Base-by-base conservation (phyloP, 2,113 vertebrate species). In the Synodontis membranacea region DNA sequence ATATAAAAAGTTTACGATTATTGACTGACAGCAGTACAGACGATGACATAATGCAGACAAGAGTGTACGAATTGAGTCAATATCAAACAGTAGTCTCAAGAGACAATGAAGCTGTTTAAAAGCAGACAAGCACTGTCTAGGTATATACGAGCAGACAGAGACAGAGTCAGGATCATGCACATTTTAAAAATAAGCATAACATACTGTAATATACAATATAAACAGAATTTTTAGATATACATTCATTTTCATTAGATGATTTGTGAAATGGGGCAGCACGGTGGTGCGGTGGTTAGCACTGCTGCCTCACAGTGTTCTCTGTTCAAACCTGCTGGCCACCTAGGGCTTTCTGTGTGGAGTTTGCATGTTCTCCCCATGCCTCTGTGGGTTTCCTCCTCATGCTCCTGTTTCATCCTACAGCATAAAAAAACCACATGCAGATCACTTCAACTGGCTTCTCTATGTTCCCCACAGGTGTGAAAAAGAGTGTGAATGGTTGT, bases 41-140 rank as follows among this genome's bases (percentile, higher is more conserved):
- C 5, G 5, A 80, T 80, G 78, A 80, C 78, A 42, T 58, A 58
- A 80, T 58, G 19, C 78, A 58, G 78, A 80, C 52, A 80, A 21
- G 52, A 56, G 50, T 56, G 21, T 56, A 39, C 78, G 39, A 56
- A 78, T n/a, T 48, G n/a, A 80, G 34, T 80, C 78, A 80, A 80
- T 58, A 28, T 3, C 19, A 80, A 58, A 80, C 19, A 80, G 58
- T 39, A 56, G 78, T 80, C 52, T 39, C 78, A 58, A 56, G 78
- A 58, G 52, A 15, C 15, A 44, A 80, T 58, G 14, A 56, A 58
- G 15, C n/a, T 79, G 50, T 11, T 46, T 34, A 34, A 44, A 76
- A 34, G n/a, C n/a, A 39, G 34, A 42, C 3, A 0, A 39, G n/a
- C 17, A 78, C 48, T n/a, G 42, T 46, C 42, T 28, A 75, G n/a